These are phyloP conservation scores for Talpa occidentalis DNA, from an alignment of 2,113 vertebrate species.

Conservation along the genomic window DNA sequence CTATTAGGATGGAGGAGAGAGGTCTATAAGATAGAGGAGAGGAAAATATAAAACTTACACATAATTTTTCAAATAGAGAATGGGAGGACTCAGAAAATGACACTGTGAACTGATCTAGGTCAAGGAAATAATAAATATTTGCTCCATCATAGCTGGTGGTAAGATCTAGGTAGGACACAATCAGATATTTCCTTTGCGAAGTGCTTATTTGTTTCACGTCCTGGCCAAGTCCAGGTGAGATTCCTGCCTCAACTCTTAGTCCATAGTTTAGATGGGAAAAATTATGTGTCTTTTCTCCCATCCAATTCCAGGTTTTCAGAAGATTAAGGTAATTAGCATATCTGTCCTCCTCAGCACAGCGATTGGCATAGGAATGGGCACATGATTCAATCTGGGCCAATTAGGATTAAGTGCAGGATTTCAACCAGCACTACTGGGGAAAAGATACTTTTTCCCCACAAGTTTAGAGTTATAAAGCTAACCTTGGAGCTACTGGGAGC, in stretches of 20 bases:
- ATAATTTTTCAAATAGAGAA: slow-evolving; percentile 12
- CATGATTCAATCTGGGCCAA: background rate
- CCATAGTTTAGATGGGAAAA: background rate
- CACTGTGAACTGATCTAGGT: background rate
- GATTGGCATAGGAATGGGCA: background rate
- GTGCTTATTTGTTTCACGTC: background rate
- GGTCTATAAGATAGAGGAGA: background rate
- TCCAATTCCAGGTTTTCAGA: background rate
- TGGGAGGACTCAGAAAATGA: background rate
- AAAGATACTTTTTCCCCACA: background rate
- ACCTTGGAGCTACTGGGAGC: background rate
- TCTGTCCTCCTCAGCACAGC: background rate
- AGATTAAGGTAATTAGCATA: background rate
- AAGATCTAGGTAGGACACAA: background rate
- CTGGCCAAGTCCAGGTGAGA: background rate
- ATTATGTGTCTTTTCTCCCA: background rate
- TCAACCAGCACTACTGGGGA: background rate
- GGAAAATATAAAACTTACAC: background rate
- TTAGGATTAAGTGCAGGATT: background rate
- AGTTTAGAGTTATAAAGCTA: background rate
- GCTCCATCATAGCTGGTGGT: background rate
- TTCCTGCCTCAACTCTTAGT: background rate
- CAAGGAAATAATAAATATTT: background rate
- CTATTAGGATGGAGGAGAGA: background rate
- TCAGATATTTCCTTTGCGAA: background rate